Percentiles rank a stretch among this genome's conserved stretches.
Evolutionary conservation across 1,140 invertebrate species (phyloP).

Genomic region (Ditylenchus dipsaci): DNA sequence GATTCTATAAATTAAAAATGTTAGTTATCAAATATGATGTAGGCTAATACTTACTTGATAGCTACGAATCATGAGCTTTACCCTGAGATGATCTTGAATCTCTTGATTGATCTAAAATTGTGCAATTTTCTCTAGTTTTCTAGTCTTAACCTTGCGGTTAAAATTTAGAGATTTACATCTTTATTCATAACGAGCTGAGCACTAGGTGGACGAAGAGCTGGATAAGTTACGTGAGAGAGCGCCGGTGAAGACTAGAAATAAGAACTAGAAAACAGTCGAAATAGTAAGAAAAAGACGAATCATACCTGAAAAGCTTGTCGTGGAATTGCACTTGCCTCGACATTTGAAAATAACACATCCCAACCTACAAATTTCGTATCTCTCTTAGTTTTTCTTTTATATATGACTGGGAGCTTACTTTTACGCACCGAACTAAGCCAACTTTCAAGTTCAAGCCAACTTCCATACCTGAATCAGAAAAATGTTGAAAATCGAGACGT

Average conservation of each 20-base stretch:
- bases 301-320: slow-evolving; percentile 66
- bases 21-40: no score
- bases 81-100: slow-evolving; percentile 93
- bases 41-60: no score
- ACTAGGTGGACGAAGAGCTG: slow-evolving; percentile 23
- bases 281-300: slow-evolving; percentile 62
- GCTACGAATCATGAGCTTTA: slow-evolving; percentile 93
- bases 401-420: slow-evolving; percentile 63
- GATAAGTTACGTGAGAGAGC: slow-evolving; percentile 31
- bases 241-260: slow-evolving; percentile 60
- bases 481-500: no score
- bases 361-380: slow-evolving; percentile 64
- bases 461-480: slow-evolving; percentile 69
- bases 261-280: neutral
- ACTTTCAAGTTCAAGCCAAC: slow-evolving; percentile 88
- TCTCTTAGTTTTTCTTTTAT: no score
- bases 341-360: slow-evolving; percentile 83
- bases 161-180: slow-evolving; percentile 1
- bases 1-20: slow-evolving; percentile 69
- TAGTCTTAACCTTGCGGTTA: no score
- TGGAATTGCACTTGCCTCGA: slow-evolving; percentile 75
- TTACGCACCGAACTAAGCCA: slow-evolving; percentile 92
- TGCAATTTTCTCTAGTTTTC: no score
- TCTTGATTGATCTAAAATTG: slow-evolving; percentile 66
- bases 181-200: slow-evolving; percentile 61